These are phyloP conservation scores for Ametastegia equiseti DNA, from an alignment of 2,888 invertebrate species.

Conservation along the genomic window DNA sequence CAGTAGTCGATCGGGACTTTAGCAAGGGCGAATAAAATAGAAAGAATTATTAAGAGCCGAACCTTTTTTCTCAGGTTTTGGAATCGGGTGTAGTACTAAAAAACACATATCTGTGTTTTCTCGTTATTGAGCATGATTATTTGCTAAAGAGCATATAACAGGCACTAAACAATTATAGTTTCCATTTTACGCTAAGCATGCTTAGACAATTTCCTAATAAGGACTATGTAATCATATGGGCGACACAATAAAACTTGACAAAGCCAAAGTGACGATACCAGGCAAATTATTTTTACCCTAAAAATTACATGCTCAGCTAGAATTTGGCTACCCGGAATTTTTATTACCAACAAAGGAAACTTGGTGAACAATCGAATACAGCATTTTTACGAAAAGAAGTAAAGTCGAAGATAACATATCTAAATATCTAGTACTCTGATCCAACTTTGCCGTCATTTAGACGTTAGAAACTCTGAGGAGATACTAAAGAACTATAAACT, in stretches of 20 bases:
- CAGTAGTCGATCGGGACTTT: constrained; percentile 4
- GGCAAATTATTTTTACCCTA: background rate
- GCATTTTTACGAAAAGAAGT: background rate
- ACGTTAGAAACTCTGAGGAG: background rate
- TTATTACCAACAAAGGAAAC: background rate
- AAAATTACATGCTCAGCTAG: too few relatives aligned
- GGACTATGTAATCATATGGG: background rate
- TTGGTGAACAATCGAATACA: constrained; percentile 22
- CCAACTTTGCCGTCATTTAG: background rate
- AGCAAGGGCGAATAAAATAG: constrained; percentile 9
- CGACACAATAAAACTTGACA: background rate
- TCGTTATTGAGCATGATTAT: constrained; percentile 19
- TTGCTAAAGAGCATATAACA: constrained; percentile 16
- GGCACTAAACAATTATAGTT: constrained; percentile 32
- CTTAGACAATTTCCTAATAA: constrained; percentile 32
- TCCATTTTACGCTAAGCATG: constrained; percentile 41
- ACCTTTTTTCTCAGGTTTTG: constrained; percentile 5
- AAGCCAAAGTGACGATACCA: constrained; percentile 30
- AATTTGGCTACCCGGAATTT: constrained; percentile 12
- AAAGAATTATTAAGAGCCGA: constrained; percentile 6
- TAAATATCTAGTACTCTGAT: constrained; percentile 12
- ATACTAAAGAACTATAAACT: constrained; percentile 3
- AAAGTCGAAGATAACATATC: background rate
- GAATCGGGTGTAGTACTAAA: background rate
- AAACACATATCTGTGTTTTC: background rate